Evolutionary conservation across 2,888 invertebrate genomes (phyloP).

Genomic region (Acrocera orbiculus): DNA sequence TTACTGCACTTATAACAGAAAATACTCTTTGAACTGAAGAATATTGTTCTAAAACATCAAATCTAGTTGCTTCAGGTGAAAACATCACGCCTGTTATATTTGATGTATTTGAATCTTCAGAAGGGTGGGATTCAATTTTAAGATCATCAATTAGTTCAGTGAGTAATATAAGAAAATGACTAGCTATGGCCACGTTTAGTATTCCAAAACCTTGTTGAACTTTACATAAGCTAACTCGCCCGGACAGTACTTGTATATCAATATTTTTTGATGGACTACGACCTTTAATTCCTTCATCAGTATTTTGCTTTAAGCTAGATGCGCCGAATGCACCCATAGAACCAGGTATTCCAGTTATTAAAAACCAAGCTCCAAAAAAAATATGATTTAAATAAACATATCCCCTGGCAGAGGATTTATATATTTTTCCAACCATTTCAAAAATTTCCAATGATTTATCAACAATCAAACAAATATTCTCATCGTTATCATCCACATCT

Average conservation of each 20-base stretch:
- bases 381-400: constrained; percentile 78
- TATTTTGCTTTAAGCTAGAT: constrained; percentile 33
- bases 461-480: constrained; percentile 63
- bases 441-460: constrained; percentile 79
- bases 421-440: constrained; percentile 58
- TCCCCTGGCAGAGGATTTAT: constrained; percentile 70
- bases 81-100: not conserved
- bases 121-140: constrained; percentile 27
- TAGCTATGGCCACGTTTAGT: constrained; percentile 74
- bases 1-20: constrained; percentile 33
- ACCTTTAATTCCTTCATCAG: constrained; percentile 26
- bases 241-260: constrained; percentile 35
- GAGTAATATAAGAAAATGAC: constrained; percentile 57
- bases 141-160: constrained; percentile 29
- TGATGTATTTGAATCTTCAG: constrained; percentile 13
- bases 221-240: constrained; percentile 50
- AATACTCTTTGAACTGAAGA: constrained; percentile 33
- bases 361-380: constrained; percentile 73
- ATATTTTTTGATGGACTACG: constrained; percentile 32
- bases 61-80: constrained; percentile 25
- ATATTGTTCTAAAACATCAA: constrained; percentile 31
- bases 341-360: constrained; percentile 72
- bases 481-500: constrained; percentile 61
- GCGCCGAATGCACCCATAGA: constrained; percentile 53
- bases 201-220: constrained; percentile 74